Base-by-base conservation (phyloP, 1,140 invertebrate species). In the Drosophila pruinosa region DNA sequence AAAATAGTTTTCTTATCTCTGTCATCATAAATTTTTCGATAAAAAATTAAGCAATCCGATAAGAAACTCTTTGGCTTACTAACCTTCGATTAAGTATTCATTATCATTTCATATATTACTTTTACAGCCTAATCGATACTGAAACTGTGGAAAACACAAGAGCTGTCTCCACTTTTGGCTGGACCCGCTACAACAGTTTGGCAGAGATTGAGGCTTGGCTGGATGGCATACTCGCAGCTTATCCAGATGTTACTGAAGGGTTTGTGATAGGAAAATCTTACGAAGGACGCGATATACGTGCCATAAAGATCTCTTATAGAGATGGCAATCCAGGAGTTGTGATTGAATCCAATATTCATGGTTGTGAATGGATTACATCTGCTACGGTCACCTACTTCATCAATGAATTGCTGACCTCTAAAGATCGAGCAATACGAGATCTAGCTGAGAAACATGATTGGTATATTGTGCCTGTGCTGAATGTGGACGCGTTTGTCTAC, bases 401-500 rank as follows among this genome's bases (percentile, higher is more conserved):
- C 2, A 91, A 93, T 67, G 83, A 93, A 70, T 56, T 94, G 39
- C 67, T 92, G 2, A 75, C 89, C 67, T 90, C 89, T 2, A 70
- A 72, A 4, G 59, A 75, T 34, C 75, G 86, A n/a, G 34, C 67
- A 12, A 58, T 93, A 2, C 64, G 79, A n/a, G 71, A 91, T n/a
- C 76, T 93, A 6, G 89, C 90, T 1, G 78, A 89, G 21, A 92
- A 73, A 48, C 92, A 91, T 57, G 93, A 95, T 67, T 95, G 94
- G 94, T 94, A 94, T 75, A 92, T 96, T 53, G 91, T 95, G 56
- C 95, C 95, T 0, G 92, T 95, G 0, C 78, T 93, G 0, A 96
- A 96, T 91, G 95, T 95, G 10, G 95, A 96, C 90, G 95, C 95
- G 3, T 96, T 94, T 79, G 92, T 92, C 22, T 95, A 94, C 64